A percentile compares a stretch with the other conserved stretches of the same genome.
phyloP scores from a whole-genome alignment of 2,113 vertebrate genomes.

The Tragelaphus imberbis region DNA sequence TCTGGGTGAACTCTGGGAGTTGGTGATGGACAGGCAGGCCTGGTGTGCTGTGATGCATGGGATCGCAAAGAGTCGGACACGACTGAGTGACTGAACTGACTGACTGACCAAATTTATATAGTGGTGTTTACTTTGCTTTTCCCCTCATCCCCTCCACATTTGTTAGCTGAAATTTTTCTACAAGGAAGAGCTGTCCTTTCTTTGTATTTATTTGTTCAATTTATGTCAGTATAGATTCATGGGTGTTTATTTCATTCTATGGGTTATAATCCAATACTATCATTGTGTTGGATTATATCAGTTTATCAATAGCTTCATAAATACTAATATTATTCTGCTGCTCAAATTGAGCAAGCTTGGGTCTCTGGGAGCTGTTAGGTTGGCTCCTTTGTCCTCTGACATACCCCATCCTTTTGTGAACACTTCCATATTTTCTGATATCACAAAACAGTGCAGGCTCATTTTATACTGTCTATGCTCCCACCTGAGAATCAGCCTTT shows the following conservation, averaged over 20 bases:
- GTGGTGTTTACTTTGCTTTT: background rate
- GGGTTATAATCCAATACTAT: background rate
- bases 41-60: too few species aligned
- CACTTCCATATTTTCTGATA: background rate
- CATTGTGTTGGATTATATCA: background rate
- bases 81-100: too few species aligned
- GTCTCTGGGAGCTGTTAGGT: background rate
- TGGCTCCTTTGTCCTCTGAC: background rate
- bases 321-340: background rate
- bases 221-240: background rate
- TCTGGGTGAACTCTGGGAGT: too few species aligned
- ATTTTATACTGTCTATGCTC: background rate
- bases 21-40: too few species aligned
- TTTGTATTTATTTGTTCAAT: background rate
- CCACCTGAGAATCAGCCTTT: background rate
- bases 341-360: background rate
- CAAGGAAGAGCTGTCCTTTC: background rate
- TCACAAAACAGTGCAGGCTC: background rate
- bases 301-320: background rate
- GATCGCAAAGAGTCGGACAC: too few species aligned
- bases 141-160: background rate
- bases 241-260: background rate
- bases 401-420: background rate
- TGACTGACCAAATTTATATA: background rate
- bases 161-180: background rate